Conservation (phyloP, 2,113 vertebrate genomes). For the Stegostoma tigrinum region DNA sequence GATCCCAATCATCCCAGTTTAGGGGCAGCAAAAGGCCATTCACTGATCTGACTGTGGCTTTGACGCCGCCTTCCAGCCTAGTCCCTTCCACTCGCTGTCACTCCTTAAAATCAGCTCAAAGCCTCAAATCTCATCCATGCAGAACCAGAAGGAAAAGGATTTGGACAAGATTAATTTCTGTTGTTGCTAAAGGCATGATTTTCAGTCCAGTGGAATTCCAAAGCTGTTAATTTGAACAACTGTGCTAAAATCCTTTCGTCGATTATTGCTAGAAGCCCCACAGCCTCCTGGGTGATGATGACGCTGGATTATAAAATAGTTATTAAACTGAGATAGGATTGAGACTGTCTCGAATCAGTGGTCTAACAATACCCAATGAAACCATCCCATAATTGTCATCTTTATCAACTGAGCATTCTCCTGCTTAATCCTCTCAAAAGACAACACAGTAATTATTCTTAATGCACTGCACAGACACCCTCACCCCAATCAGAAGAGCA, state of each 20-base stretch:
- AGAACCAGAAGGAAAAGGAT: neutral
- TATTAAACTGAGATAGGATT: neutral
- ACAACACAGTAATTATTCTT: neutral
- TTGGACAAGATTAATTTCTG: neutral
- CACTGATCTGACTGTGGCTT: too few species aligned
- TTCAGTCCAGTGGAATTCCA: neutral
- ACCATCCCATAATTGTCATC: neutral
- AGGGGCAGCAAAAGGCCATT: too few species aligned
- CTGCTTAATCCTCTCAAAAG: neutral
- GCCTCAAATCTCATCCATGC: neutral
- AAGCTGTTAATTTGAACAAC: neutral
- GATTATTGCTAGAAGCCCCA: neutral
- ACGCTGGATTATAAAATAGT: neutral
- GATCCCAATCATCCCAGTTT: neutral
- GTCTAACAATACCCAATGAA: neutral
- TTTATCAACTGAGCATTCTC: neutral
- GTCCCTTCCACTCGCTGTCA: neutral
- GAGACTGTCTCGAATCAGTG: neutral
- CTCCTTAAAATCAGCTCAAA: neutral
- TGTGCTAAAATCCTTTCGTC: neutral
- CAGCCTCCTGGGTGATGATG: neutral
- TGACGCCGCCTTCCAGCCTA: too few species aligned
- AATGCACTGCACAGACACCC: neutral
- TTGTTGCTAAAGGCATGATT: neutral
- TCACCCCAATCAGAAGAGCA: neutral